Conservation (phyloP, 2,888 invertebrate species). For the Heliconius hortense region DNA sequence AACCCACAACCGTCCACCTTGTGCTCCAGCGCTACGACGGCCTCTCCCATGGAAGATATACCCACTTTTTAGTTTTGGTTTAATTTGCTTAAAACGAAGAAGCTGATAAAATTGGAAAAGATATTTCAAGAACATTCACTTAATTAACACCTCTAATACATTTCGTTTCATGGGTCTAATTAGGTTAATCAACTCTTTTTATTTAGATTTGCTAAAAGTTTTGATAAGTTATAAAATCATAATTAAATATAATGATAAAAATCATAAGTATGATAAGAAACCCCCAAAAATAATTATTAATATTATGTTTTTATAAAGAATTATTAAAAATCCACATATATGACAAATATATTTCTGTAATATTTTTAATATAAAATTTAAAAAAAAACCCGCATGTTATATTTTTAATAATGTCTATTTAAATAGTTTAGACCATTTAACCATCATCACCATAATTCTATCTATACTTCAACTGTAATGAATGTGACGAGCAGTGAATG, state of each 20-base stretch:
- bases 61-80: neutral
- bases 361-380: too few relatives aligned
- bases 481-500: neutral
- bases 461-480: neutral
- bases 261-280: neutral
- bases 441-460: neutral
- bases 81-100: neutral
- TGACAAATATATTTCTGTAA: too few relatives aligned
- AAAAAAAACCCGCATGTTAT: too few relatives aligned
- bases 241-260: neutral
- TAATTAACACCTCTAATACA: neutral
- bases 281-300: neutral
- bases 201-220: neutral
- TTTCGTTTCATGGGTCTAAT: neutral
- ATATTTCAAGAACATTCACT: neutral
- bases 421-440: neutral
- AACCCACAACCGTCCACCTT: too few relatives aligned
- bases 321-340: neutral
- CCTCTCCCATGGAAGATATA: neutral
- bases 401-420: too few relatives aligned
- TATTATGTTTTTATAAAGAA: neutral
- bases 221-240: neutral
- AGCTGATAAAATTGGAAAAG: neutral
- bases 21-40: too few relatives aligned
- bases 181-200: neutral